phyloP scores from a whole-genome alignment of 2,797 vertebrate species.

The Cottoperca gobio region DNA sequence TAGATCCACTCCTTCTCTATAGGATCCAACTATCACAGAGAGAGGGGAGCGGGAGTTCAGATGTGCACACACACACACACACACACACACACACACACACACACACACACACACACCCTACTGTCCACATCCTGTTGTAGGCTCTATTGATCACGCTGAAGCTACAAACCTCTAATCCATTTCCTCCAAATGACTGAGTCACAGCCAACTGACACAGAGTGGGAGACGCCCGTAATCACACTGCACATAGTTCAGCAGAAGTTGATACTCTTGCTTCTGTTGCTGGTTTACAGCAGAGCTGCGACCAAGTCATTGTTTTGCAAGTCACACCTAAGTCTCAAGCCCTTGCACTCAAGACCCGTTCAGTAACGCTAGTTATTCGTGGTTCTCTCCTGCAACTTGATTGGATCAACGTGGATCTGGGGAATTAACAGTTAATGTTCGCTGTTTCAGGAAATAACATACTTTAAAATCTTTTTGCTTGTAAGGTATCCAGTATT shows the following conservation, averaged over 20 bases:
- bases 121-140: conserved; percentile 69
- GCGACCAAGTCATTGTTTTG: no score
- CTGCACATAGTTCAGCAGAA: background rate
- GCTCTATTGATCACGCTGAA: conserved; percentile 52
- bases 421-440: no score
- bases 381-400: no score
- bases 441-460: no score
- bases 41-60: conserved; percentile 1
- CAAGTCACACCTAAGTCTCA: no score
- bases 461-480: no score
- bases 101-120: conserved; percentile 26
- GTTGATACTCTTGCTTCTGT: conserved; percentile 13
- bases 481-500: no score
- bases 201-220: conserved; percentile 35
- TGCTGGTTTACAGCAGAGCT: conserved; percentile 29
- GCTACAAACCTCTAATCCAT: conserved; percentile 62
- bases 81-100: conserved; percentile 1
- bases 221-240: conserved; percentile 47
- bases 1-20: conserved; percentile 89
- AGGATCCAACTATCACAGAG: conserved; percentile 82
- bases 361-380: no score
- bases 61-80: background rate
- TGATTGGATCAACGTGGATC: no score
- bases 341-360: no score
- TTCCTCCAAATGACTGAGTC: conserved; percentile 57